Conservation (phyloP, 2,113 vertebrate species). For the Dasyprocta punctata region DNA sequence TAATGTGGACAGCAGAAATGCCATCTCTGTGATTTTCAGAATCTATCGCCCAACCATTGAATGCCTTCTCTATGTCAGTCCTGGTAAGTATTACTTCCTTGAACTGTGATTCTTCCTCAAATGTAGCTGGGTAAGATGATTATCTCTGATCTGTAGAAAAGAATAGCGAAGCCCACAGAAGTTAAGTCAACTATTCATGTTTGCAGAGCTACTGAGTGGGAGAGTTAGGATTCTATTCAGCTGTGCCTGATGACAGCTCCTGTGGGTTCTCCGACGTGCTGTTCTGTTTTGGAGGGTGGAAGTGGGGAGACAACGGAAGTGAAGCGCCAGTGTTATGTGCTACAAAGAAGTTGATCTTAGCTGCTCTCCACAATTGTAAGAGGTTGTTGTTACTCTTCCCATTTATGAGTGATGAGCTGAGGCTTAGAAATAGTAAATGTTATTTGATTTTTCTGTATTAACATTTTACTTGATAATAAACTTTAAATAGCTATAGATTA, state of each 20-base stretch:
- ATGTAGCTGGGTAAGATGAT: neutral
- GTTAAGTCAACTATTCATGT: neutral
- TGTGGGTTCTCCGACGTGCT: neutral
- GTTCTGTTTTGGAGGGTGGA: neutral
- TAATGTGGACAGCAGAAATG: neutral
- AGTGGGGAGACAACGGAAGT: neutral
- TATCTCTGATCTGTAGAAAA: neutral
- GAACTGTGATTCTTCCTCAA: neutral
- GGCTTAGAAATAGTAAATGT: neutral
- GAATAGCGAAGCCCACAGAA: neutral
- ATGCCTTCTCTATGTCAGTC: neutral
- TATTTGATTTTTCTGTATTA: neutral
- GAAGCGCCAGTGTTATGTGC: neutral
- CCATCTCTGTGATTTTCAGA: neutral
- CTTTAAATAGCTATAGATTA: neutral
- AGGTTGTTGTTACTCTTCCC: neutral
- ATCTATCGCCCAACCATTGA: neutral
- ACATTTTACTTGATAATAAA: neutral
- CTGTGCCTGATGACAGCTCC: neutral
- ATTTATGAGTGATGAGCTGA: neutral
- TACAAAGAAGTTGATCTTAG: neutral
- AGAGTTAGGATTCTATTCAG: neutral
- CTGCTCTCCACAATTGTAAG: neutral
- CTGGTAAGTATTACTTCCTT: neutral
- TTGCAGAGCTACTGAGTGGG: neutral